Percentiles rank a stretch among this genome's conserved stretches.
These are phyloP conservation scores for Antennarius striatus DNA, from an alignment of 2,113 vertebrate genomes.

Conservation along the genomic window DNA sequence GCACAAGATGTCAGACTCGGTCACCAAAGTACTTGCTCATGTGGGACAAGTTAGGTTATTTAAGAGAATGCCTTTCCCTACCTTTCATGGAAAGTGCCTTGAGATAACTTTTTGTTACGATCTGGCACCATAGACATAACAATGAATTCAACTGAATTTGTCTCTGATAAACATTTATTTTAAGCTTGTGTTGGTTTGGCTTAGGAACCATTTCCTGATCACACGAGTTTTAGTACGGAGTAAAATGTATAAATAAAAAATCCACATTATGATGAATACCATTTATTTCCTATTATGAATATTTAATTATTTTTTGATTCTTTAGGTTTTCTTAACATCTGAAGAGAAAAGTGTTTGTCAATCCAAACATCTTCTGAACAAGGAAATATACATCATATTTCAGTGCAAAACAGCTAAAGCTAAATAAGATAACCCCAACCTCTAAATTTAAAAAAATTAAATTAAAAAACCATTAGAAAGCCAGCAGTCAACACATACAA, in stretches of 20 bases:
- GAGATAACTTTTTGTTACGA: too few relatives aligned
- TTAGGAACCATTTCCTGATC: too few relatives aligned
- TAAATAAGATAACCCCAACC: conserved; percentile 23
- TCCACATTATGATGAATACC: conserved; percentile 41
- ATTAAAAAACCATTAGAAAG: conserved; percentile 35
- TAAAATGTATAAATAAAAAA: background rate
- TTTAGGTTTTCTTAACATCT: conserved; percentile 37
- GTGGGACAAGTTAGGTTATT: too few relatives aligned
- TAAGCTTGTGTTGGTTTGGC: too few relatives aligned
- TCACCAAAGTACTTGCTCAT: too few relatives aligned
- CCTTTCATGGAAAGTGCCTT: too few relatives aligned
- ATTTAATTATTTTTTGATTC: conserved; percentile 48
- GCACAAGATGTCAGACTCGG: too few relatives aligned
- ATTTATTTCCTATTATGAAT: conserved; percentile 68
- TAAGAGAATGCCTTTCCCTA: too few relatives aligned
- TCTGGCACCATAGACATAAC: too few relatives aligned
- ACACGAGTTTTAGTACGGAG: background rate
- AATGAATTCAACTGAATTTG: too few relatives aligned
- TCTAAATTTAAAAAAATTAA: conserved; percentile 23
- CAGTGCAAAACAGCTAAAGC: conserved; percentile 75
- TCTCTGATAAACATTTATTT: too few relatives aligned
- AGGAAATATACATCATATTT: conserved; percentile 52
- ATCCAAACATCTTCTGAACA: conserved; percentile 52
- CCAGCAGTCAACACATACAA: conserved; percentile 60
- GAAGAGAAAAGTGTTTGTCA: conserved; percentile 19